Conservation (phyloP, 2,113 vertebrate species). For the Garra rufa region DNA sequence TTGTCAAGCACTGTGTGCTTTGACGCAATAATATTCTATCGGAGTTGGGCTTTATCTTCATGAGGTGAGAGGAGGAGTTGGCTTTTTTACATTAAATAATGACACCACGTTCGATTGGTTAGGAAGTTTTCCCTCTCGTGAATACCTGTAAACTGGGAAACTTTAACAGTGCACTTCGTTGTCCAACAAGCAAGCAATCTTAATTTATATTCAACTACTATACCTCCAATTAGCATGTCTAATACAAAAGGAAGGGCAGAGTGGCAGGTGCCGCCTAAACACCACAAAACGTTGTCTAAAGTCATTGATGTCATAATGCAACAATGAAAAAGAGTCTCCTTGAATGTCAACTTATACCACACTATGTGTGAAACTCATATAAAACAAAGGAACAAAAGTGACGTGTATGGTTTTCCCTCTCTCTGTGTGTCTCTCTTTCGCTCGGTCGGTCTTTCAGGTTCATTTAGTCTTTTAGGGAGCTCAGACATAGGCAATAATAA, state of each 20-base stretch:
- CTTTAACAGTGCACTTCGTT: slow-evolving; percentile 96
- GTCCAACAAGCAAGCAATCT: slow-evolving; percentile 90
- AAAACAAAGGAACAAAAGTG: slow-evolving; percentile 49
- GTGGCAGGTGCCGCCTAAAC: slow-evolving; percentile 87
- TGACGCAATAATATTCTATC: slow-evolving; percentile 42
- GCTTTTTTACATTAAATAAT: slow-evolving; percentile 80
- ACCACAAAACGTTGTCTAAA: slow-evolving; percentile 45
- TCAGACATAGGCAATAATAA: slow-evolving; percentile 75
- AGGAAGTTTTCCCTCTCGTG: slow-evolving; percentile 89
- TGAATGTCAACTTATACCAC: slow-evolving; percentile 83
- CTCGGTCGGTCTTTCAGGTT: slow-evolving; percentile 60
- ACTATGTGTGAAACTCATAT: slow-evolving; percentile 71
- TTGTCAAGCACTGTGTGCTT: slow-evolving; percentile 83
- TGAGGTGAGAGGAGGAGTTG: slow-evolving; percentile 64
- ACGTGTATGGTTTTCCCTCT: slow-evolving; percentile 64
- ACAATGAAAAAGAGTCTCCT: slow-evolving; percentile 70
- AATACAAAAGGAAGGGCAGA: slow-evolving; percentile 84
- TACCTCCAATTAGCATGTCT: slow-evolving; percentile 86
- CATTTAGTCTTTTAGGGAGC: slow-evolving; percentile 75
- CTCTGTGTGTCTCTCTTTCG: neutral
- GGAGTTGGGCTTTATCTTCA: slow-evolving; percentile 75
- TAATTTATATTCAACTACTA: slow-evolving; percentile 89
- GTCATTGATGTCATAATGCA: slow-evolving; percentile 80
- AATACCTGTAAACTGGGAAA: slow-evolving; percentile 99
- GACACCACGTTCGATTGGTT: slow-evolving; percentile 79